Percentiles rank a stretch among this genome's conserved stretches.
These are phyloP conservation scores for Scortum barcoo DNA, from an alignment of 2,113 vertebrate species.

Conservation along the genomic window DNA sequence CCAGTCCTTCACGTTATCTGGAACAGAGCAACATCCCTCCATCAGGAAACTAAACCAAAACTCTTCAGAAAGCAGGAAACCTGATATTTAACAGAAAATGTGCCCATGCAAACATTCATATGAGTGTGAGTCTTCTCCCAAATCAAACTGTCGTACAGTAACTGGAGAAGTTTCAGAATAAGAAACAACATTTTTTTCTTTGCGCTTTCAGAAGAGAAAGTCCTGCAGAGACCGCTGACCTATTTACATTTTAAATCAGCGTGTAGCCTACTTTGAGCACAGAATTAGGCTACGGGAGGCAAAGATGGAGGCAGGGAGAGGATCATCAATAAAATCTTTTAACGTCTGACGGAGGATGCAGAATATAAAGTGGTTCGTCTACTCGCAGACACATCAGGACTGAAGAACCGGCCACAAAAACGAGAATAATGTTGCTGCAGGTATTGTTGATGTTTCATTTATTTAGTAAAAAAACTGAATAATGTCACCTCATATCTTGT, in stretches of 20 bases:
- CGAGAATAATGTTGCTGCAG: not conserved
- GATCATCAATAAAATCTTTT: not conserved
- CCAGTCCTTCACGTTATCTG: conserved; percentile 95
- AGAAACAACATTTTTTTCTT: too few relatives aligned
- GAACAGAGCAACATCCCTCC: conserved; percentile 9
- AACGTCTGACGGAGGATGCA: not conserved
- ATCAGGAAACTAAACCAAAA: rapidly evolving
- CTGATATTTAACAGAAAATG: not conserved
- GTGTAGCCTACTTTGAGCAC: conserved; percentile 17
- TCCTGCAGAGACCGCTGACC: conserved; percentile 52
- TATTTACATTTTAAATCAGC: conserved; percentile 58
- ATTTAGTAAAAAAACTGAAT: not conserved
- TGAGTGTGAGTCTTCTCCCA: not conserved
- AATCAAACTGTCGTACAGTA: not conserved
- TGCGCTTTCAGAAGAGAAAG: too few relatives aligned
- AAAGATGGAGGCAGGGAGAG: not conserved
- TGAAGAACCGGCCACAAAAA: not conserved
- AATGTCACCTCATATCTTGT: not conserved
- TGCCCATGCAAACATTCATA: rapidly evolving
- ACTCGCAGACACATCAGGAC: not conserved
- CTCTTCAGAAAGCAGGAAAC: not conserved
- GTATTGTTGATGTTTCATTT: not conserved
- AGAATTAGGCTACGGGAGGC: conserved; percentile 5
- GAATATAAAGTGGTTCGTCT: not conserved
- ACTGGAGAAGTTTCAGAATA: not conserved